Evolutionary conservation across 2,113 vertebrate species (phyloP), one percentile per base, ranked within the genome.

Genomic region (Anthoscopus minutus): DNA sequence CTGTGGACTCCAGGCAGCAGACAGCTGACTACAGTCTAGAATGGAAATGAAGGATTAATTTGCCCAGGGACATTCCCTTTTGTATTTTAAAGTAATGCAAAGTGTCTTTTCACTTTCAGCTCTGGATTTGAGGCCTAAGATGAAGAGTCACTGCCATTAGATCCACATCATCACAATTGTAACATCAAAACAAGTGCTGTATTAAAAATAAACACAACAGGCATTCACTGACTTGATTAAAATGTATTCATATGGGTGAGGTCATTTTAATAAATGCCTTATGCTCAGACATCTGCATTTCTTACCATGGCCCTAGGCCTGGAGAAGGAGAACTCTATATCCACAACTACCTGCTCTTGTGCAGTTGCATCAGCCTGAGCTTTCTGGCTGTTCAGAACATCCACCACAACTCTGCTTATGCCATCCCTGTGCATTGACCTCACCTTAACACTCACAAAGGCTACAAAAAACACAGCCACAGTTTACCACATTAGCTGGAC

Each of bases 101-200:
- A 96, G 18, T 93, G 89, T 88, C 95, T 96, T 96, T 96, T 96
- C 96, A 96, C 96, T 96, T 96, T 96, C 96, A 92, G 95, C 83
- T 93, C 88, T 86, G 92, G 56, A 94, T 95, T 60, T 94, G 83
- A 92, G 91, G 44, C 94, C 51, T 64, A 45, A 86, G 86, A 95
- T 53, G 96, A 94, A 86, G 91, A 96, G 92, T 94, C 92, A 94
- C 51, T 10, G 5, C 72, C 80, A 96, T 94, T 96, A 93, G 83
- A 74, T 93, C 86, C 76, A 94, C 94, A 96, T 84, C 88, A 92
- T 95, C 92, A 92, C 95, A 96, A 96, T 44, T 94, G 92, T 94
- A 95, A 96, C 95, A 95, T 96, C 95, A 96, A 96, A 96, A 96
- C 94, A 88, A 94, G 80, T 0, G 3, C 56, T 78, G 86, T 83